Conservation (phyloP, 2,888 invertebrate genomes). For the Temnothorax ravouxi region DNA sequence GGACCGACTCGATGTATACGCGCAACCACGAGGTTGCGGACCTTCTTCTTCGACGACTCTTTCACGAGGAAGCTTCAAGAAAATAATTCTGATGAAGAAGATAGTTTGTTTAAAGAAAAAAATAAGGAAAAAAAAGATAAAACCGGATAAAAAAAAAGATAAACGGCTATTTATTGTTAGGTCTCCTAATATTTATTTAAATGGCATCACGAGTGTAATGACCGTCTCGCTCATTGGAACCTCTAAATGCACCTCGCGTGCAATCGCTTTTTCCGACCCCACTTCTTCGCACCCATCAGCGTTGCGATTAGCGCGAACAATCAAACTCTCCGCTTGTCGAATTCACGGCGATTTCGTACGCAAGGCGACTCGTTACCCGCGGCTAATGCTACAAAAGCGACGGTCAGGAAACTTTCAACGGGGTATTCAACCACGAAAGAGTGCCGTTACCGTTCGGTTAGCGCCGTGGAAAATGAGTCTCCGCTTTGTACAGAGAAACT, state of each 20-base stretch:
- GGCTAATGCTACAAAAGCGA: constrained; percentile 58
- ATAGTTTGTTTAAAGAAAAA: not conserved
- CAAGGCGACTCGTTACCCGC: constrained; percentile 34
- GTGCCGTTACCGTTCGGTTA: constrained; percentile 55
- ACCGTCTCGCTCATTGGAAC: not conserved
- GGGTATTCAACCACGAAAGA: constrained; percentile 47
- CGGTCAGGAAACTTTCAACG: constrained; percentile 44
- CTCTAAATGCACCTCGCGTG: constrained; percentile 17
- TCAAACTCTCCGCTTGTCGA: constrained; percentile 25
- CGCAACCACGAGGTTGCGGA: not conserved
- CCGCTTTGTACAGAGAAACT: constrained; percentile 1
- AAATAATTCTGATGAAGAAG: not conserved
- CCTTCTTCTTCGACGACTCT: not conserved
- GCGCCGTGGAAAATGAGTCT: constrained; percentile 22
- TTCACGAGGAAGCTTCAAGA: not conserved
- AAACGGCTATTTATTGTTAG: not conserved
- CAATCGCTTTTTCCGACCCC: not conserved
- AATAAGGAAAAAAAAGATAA: not conserved
- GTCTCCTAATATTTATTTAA: constrained; percentile 1
- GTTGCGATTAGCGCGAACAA: constrained; percentile 24
- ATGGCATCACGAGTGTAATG: not conserved
- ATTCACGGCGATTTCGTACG: constrained; percentile 51
- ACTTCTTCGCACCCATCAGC: constrained; percentile 41
- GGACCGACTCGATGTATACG: not conserved
- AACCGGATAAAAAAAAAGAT: not conserved